Evolutionary conservation across 2,797 vertebrate genomes (phyloP).

Genomic region (Chaetodon trifasciatus): DNA sequence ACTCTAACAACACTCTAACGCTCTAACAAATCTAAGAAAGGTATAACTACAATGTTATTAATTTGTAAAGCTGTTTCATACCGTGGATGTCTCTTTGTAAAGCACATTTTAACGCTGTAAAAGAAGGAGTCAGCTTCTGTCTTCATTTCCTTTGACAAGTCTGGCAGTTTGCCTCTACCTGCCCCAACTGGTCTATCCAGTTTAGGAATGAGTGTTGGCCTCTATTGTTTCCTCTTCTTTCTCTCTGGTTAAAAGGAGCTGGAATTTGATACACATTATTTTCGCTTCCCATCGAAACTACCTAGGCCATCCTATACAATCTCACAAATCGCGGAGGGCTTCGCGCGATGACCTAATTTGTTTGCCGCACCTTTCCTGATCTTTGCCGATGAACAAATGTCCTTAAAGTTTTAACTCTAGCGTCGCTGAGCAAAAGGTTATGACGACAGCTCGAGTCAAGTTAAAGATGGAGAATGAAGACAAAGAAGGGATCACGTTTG

Average conservation of each 20-base stretch:
- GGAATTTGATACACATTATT: constrained; percentile 89
- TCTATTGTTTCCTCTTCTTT: constrained; percentile 89
- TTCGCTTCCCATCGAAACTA: constrained; percentile 84
- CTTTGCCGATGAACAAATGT: constrained; percentile 44
- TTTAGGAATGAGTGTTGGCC: constrained; percentile 93
- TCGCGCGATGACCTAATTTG: constrained; percentile 63
- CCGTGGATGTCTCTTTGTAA: constrained; percentile 52
- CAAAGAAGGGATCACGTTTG: constrained; percentile 76
- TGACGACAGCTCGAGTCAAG: constrained; percentile 50
- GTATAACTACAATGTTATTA: constrained; percentile 3
- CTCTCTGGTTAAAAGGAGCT: constrained; percentile 86
- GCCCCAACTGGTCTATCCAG: constrained; percentile 97
- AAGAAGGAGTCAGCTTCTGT: constrained; percentile 72
- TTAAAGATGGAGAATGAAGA: constrained; percentile 72
- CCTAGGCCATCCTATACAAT: constrained; percentile 63
- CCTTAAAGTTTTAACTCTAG: constrained; percentile 62
- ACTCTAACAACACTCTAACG: background rate
- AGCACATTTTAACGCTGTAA: constrained; percentile 57
- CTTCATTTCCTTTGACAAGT: constrained; percentile 88
- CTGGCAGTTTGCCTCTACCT: constrained; percentile 91
- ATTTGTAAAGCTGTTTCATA: constrained; percentile 60
- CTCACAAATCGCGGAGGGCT: constrained; percentile 52
- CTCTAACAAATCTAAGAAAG: background rate
- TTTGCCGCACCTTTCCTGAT: constrained; percentile 59
- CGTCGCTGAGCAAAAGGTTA: constrained; percentile 64